Percentiles rank a stretch among this genome's conserved stretches.
These are phyloP conservation scores for Entomobrya proxima DNA, from an alignment of 2,888 invertebrate genomes.

Conservation along the genomic window DNA sequence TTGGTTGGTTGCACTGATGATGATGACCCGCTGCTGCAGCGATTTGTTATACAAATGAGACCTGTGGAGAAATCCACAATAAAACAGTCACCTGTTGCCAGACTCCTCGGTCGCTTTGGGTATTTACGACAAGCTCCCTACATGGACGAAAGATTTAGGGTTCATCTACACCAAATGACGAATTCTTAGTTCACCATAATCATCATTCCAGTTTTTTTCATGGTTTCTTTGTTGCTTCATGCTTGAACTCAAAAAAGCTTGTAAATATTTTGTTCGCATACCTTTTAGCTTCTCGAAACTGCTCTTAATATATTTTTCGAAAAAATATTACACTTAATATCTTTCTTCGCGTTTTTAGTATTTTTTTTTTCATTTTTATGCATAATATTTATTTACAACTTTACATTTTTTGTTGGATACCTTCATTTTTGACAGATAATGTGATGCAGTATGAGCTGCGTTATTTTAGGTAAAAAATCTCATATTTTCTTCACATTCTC, in stretches of 20 bases:
- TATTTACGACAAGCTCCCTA: conserved; percentile 69
- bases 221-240: background rate
- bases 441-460: background rate
- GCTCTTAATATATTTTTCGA: background rate
- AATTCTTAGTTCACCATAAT: conserved; percentile 43
- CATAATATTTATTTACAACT: conserved; percentile 7
- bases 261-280: background rate
- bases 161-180: conserved; percentile 63
- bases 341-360: background rate
- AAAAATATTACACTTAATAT: background rate
- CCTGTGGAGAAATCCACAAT: conserved; percentile 67
- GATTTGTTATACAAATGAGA: conserved; percentile 68
- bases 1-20: conserved; percentile 53
- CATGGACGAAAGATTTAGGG: conserved; percentile 63
- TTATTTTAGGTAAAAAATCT: background rate
- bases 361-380: background rate
- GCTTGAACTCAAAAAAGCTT: background rate
- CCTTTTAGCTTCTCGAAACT: background rate
- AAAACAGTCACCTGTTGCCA: conserved; percentile 69
- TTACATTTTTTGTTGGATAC: background rate
- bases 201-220: conserved; percentile 35
- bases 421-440: background rate
- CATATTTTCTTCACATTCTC: background rate
- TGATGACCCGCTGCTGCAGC: conserved; percentile 61
- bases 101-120: conserved; percentile 62